phyloP scores from a whole-genome alignment of 2,797 vertebrate genomes.

The Sebastes hubbsi region DNA sequence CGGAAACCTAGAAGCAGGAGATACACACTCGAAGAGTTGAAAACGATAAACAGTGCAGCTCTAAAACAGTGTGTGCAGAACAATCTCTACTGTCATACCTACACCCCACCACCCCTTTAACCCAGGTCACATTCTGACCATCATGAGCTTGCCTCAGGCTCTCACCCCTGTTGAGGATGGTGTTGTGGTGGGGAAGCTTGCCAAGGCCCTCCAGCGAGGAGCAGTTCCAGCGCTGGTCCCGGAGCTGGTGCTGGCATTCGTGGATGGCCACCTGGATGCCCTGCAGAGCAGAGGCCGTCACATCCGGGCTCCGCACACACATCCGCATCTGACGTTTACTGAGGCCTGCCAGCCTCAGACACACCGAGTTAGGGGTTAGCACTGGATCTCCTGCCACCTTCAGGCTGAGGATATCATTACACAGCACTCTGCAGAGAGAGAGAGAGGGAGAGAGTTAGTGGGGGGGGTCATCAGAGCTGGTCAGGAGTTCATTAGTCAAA shows the following conservation, averaged over 20 bases:
- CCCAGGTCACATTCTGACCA: slow-evolving; percentile 10
- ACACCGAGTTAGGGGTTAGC: slow-evolving; percentile 92
- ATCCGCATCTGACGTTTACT: slow-evolving; percentile 92
- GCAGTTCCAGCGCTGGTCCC: slow-evolving; percentile 94
- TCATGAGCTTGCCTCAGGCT: slow-evolving; percentile 26
- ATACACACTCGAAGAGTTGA: slow-evolving; percentile 5
- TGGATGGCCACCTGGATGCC: slow-evolving; percentile 93
- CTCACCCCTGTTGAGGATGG: slow-evolving; percentile 91
- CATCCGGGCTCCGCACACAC: slow-evolving; percentile 91
- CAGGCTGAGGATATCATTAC: slow-evolving; percentile 92
- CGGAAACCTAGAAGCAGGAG: slow-evolving; percentile 84
- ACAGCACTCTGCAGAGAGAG: slow-evolving; percentile 82
- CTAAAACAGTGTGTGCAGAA: not conserved
- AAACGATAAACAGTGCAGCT: not conserved
- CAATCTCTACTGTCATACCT: not conserved
- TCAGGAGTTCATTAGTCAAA: slow-evolving; percentile 62
- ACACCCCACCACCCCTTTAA: not conserved
- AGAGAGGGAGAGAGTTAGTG: not conserved
- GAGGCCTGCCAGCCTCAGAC: slow-evolving; percentile 89
- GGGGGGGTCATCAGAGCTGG: slow-evolving; percentile 35
- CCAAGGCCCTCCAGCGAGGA: slow-evolving; percentile 88
- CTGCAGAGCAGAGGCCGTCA: slow-evolving; percentile 92
- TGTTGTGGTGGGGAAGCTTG: slow-evolving; percentile 88
- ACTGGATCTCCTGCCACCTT: slow-evolving; percentile 91
- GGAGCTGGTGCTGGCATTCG: slow-evolving; percentile 92